A percentile compares a stretch with the other conserved stretches of the same genome.
These are phyloP conservation scores for Podargus strigoides DNA, from an alignment of 2,797 vertebrate species.

Conservation along the genomic window DNA sequence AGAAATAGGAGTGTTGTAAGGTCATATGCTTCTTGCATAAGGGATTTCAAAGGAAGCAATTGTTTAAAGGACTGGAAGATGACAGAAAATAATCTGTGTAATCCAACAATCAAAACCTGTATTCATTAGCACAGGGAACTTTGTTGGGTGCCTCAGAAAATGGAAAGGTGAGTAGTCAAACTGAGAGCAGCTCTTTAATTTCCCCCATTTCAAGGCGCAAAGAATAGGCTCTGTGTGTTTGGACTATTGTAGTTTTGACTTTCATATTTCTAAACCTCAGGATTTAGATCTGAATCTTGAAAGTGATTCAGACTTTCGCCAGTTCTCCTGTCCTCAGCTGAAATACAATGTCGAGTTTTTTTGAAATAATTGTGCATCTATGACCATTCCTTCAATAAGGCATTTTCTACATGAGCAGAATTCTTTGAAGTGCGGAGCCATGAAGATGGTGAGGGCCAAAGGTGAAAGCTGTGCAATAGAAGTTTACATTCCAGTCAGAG, in stretches of 20 bases:
- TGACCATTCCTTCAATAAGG: conserved; percentile 26
- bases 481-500: conserved; percentile 73
- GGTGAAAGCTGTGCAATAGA: conserved; percentile 73
- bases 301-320: conserved; percentile 52
- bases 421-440: conserved; percentile 53
- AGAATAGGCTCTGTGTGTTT: conserved; percentile 28
- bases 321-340: conserved; percentile 40
- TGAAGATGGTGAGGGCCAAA: conserved; percentile 56
- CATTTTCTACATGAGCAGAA: conserved; percentile 29
- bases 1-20: conserved; percentile 25
- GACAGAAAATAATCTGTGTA: conserved; percentile 46
- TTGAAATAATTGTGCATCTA: conserved; percentile 59
- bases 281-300: conserved; percentile 64
- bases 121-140: conserved; percentile 59
- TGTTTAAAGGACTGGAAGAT: conserved; percentile 47
- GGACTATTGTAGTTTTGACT: conserved; percentile 27
- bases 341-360: conserved; percentile 46
- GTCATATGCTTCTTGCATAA: conserved; percentile 31
- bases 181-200: conserved; percentile 53
- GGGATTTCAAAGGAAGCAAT: conserved; percentile 30
- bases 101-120: conserved; percentile 41
- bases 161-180: conserved; percentile 51
- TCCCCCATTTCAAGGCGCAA: conserved; percentile 38
- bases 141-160: conserved; percentile 42
- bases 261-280: conserved; percentile 55